Percentiles rank a stretch among this genome's conserved stretches.
Conservation (phyloP, 2,797 vertebrate species). For the Acestrorhynchus altus region DNA sequence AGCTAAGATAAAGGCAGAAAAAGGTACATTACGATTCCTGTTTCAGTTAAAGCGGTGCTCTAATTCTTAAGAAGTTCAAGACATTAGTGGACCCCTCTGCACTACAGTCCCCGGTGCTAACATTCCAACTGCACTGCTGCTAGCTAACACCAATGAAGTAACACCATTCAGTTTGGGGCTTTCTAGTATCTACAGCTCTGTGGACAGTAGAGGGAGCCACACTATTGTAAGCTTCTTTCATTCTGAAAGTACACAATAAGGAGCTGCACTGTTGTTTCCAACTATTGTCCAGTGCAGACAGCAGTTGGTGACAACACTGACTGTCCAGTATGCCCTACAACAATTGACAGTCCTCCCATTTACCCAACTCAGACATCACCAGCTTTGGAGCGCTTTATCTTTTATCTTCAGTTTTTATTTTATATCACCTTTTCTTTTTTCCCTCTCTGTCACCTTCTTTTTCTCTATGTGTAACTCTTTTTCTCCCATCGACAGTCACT, state of each 20-base stretch:
- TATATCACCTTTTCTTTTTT: constrained; percentile 23
- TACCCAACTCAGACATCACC: neutral
- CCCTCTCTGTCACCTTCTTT: constrained; percentile 36
- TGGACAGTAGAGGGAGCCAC: constrained; percentile 7
- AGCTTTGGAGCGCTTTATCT: neutral
- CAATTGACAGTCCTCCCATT: neutral
- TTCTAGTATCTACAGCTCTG: neutral
- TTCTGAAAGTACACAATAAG: neutral
- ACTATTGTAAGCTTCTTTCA: neutral
- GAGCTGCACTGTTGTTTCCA: neutral
- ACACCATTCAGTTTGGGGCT: neutral
- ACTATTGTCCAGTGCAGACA: neutral
- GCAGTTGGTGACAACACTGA: neutral
- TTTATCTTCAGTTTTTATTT: neutral
- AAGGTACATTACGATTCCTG: too few relatives aligned
- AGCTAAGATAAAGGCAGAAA: too few relatives aligned
- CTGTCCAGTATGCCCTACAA: constrained; percentile 2
- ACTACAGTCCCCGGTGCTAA: too few relatives aligned
- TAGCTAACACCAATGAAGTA: neutral
- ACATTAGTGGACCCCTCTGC: too few relatives aligned
- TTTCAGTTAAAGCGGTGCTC: too few relatives aligned
- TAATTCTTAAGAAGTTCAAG: too few relatives aligned
- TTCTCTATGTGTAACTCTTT: too few relatives aligned
- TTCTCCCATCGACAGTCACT: constrained; percentile 4
- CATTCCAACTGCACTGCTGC: too few relatives aligned